These are phyloP conservation scores for Apogon hyalosoma DNA, from an alignment of 2,797 vertebrate genomes.

Conservation along the genomic window DNA sequence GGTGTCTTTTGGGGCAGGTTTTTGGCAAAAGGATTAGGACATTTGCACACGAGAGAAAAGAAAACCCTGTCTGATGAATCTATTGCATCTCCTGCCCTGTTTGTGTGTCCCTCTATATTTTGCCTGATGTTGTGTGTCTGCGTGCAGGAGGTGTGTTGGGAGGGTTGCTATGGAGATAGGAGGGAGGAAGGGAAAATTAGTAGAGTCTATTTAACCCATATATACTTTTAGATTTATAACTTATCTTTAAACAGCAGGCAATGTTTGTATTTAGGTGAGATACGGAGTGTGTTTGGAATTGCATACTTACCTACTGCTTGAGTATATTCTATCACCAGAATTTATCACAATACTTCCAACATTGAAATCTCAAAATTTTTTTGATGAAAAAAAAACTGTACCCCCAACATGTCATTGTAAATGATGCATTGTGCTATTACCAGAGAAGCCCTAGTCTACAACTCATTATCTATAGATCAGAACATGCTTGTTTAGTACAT, in stretches of 20 bases:
- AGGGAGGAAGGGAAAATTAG: conserved; percentile 28
- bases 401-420: too few species aligned
- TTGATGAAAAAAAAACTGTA: too few species aligned
- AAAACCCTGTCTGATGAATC: conserved; percentile 55
- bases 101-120: conserved; percentile 71
- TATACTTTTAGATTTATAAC: background rate
- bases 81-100: conserved; percentile 71
- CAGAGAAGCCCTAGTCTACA: too few species aligned
- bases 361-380: too few species aligned
- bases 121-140: conserved; percentile 77
- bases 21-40: background rate
- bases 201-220: background rate
- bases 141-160: conserved; percentile 85
- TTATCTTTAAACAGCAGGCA: background rate
- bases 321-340: too few species aligned
- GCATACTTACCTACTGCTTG: too few species aligned
- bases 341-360: too few species aligned
- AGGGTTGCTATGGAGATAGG: conserved; percentile 18
- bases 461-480: too few species aligned
- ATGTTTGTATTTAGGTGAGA: background rate
- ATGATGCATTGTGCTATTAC: too few species aligned
- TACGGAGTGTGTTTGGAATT: too few species aligned
- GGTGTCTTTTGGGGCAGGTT: conserved; percentile 6
- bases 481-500: too few species aligned
- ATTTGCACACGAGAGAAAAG: conserved; percentile 19